These are phyloP conservation scores for Apis mellifera DNA, from an alignment of 1,140 invertebrate species.

Conservation along the genomic window Amel_HAv3.1 CM009943.2:4735501-4736000, in stretches of 20 bases:
- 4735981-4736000: too few species aligned
- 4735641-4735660: background rate
- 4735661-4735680: conserved; percentile 32
- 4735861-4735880: too few species aligned
- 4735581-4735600: background rate
- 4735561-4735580: conserved; percentile 1
- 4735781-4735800: background rate
- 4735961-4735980: too few species aligned
- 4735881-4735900: rapidly evolving
- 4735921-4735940: background rate
- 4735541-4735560: conserved; percentile 10
- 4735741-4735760: background rate
- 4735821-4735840: background rate
- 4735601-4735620: conserved; percentile 19
- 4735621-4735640: conserved; percentile 38
- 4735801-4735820: background rate
- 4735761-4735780: background rate
- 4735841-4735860: too few species aligned
- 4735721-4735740: conserved; percentile 13
- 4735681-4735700: conserved; percentile 3
- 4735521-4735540: conserved; percentile 16
- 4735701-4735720: background rate
- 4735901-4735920: background rate
- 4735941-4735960: too few species aligned
- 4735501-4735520: conserved; percentile 54